Evolutionary conservation across 1,140 invertebrate genomes (phyloP).

Genomic region (Agraylea sexmaculata): DNA sequence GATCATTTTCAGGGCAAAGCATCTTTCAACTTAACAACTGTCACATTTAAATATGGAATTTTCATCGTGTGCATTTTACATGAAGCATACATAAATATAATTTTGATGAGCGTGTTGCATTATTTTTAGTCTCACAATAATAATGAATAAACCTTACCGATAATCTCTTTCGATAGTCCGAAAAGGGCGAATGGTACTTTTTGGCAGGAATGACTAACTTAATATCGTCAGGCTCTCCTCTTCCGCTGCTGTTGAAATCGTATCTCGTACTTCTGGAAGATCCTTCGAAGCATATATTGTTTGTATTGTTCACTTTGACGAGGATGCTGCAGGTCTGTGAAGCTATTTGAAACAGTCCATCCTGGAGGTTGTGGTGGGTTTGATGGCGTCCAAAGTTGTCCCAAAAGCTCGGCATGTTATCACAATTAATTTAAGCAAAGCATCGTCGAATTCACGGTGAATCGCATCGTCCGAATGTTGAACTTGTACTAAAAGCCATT

Average conservation of each 20-base stretch:
- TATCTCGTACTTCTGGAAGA: constrained; percentile 49
- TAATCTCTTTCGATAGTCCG: constrained; percentile 37
- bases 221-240: constrained; percentile 31
- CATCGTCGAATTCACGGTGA: too few relatives aligned
- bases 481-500: too few relatives aligned
- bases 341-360: constrained; percentile 58
- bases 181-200: constrained; percentile 35
- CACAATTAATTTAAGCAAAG: background rate
- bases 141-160: constrained; percentile 30
- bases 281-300: constrained; percentile 56
- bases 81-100: too few relatives aligned
- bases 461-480: too few relatives aligned
- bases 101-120: background rate
- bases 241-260: constrained; percentile 34
- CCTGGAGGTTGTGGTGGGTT: constrained; percentile 50
- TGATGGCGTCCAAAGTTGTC: constrained; percentile 39
- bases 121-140: background rate
- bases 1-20: too few relatives aligned
- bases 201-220: constrained; percentile 30
- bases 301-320: constrained; percentile 60
- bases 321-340: constrained; percentile 59
- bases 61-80: too few relatives aligned
- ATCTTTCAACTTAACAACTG: too few relatives aligned
- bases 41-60: too few relatives aligned
- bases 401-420: constrained; percentile 43